Evolutionary conservation across 2,888 invertebrate species (phyloP), one percentile per base, ranked within the genome.

Genomic region (Tipula lateralis): DNA sequence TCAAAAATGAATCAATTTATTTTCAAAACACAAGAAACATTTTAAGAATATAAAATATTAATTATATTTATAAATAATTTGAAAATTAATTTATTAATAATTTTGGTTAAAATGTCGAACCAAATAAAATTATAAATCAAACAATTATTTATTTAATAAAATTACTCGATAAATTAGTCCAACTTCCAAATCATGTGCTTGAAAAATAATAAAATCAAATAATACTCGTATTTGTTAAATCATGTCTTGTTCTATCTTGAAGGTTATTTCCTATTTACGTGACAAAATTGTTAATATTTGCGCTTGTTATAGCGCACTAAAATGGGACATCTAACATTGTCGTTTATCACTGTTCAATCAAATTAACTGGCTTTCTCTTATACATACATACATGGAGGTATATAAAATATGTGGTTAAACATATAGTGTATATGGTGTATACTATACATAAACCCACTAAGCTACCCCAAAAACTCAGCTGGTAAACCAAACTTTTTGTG

Each of bases 221-320:
- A 24, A 66, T 24, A 66, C 24, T 66, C 66, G 9, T 66, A 9
- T 0, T 24, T 66, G 66, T 24, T 66, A 24, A 66, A 66, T 66
- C 66, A 66, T 66, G 66, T 9, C 24, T 19, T 66, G 24, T 66
- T 66, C 24, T 66, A 9, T 66, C 66, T 66, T 66, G 24, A 66
- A 66, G 66, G 66, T 66, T 66, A 66, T 66, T 66, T 66, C 66
- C 66, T 66, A 9, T 66, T 66, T 66, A 66, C 66, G 66, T 66
- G 66, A 66, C 2, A 6, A 66, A 66, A 66, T 66, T 66, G 24
- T 24, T 12, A 66, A 66, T 66, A 19, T 66, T 66, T 50, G 0
- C 24, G 66, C 66, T 66, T 19, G 66, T 66, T 66, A 66, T 24
- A 66, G 9, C 66, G 24, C 66, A 66, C 12, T 66, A 9, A 50